A percentile compares a stretch with the other conserved stretches of the same genome.
Evolutionary conservation across 1,140 invertebrate species (phyloP).

Genomic region (Chrysoperla carnea): DNA sequence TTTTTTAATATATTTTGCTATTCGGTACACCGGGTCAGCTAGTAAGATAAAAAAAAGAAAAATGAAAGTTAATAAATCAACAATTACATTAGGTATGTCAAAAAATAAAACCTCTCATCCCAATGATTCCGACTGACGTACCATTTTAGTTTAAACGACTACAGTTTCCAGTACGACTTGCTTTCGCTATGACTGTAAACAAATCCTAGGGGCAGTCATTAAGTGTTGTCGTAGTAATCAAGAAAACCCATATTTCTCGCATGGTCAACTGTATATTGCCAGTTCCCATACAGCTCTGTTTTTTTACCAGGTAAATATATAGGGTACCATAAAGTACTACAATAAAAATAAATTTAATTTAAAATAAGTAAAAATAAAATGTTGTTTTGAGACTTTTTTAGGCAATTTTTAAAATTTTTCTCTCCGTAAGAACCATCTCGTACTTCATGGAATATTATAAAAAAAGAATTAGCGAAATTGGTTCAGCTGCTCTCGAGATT

Average conservation of each 20-base stretch:
- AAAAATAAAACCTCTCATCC: constrained; percentile 23
- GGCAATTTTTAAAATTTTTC: too few relatives aligned
- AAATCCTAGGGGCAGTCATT: constrained; percentile 32
- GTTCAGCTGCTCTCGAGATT: too few relatives aligned
- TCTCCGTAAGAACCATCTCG: too few relatives aligned
- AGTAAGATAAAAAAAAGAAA: too few relatives aligned
- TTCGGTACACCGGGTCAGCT: too few relatives aligned
- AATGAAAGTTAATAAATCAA: too few relatives aligned
- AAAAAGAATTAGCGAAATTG: too few relatives aligned
- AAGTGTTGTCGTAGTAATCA: constrained; percentile 20
- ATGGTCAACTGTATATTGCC: constrained; percentile 26
- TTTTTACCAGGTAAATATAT: constrained; percentile 19
- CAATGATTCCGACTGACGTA: constrained; percentile 21
- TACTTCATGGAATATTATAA: too few relatives aligned
- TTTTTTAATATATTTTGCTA: too few relatives aligned
- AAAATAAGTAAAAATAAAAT: too few relatives aligned
- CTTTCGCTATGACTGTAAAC: constrained; percentile 32
- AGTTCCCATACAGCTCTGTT: constrained; percentile 20
- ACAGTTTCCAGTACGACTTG: constrained; percentile 24
- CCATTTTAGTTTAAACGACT: constrained; percentile 23
- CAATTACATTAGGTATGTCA: too few relatives aligned
- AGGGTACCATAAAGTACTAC: constrained; percentile 13
- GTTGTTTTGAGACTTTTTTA: too few relatives aligned
- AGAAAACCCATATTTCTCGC: constrained; percentile 19
- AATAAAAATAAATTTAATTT: not conserved